These are phyloP conservation scores for Ceraclea dissimilis DNA, from an alignment of 2,888 invertebrate species.

Conservation along the genomic window DNA sequence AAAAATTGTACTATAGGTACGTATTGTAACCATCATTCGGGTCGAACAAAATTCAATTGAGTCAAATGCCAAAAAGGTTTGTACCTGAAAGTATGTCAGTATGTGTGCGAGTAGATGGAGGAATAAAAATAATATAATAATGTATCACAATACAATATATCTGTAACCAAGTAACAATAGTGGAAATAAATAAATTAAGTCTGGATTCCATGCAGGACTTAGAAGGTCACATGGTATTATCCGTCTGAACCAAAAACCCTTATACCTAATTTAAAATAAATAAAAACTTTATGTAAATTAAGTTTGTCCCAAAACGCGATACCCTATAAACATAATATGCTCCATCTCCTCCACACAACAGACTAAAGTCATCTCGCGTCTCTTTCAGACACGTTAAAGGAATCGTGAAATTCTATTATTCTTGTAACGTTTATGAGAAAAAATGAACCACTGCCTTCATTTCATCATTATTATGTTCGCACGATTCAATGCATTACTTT, in stretches of 20 bases:
- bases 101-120: too few relatives aligned
- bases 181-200: slow-evolving; percentile 13
- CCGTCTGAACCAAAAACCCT: slow-evolving; percentile 16
- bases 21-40: background rate
- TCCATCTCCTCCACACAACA: background rate
- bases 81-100: background rate
- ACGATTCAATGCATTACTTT: slow-evolving; percentile 8
- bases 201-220: slow-evolving; percentile 17
- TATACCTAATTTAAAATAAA: slow-evolving; percentile 22
- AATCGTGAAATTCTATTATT: slow-evolving; percentile 16
- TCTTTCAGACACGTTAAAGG: slow-evolving; percentile 2
- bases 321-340: background rate
- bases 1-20: background rate
- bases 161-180: slow-evolving; percentile 4
- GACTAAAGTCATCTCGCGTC: background rate
- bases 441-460: slow-evolving; percentile 5
- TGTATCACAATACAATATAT: too few relatives aligned
- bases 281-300: slow-evolving; percentile 24
- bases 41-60: background rate
- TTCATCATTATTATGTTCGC: slow-evolving; percentile 5
- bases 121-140: too few relatives aligned
- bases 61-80: background rate
- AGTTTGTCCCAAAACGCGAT: slow-evolving; percentile 21
- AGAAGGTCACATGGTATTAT: slow-evolving; percentile 22
- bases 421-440: slow-evolving; percentile 14